A percentile compares a stretch with the other conserved stretches of the same genome.
These are phyloP conservation scores for Pelochelys cantorii DNA, from an alignment of 2,797 vertebrate genomes.

Conservation along the genomic window DNA sequence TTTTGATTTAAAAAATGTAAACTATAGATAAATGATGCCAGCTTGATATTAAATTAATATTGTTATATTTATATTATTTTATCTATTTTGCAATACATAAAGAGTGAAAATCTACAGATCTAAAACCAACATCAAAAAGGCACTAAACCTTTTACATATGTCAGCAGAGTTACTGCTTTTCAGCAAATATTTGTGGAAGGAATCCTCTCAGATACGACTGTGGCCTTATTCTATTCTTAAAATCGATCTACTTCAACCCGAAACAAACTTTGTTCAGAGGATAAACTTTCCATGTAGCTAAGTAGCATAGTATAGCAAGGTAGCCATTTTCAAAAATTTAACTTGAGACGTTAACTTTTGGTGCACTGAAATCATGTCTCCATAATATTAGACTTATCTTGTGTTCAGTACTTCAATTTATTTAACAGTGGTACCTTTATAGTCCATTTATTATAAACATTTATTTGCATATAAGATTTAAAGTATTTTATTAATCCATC, in stretches of 20 bases:
- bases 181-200: slow-evolving; percentile 29
- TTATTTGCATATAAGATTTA: slow-evolving; percentile 77
- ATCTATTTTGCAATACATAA: not conserved
- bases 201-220: not conserved
- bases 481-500: slow-evolving; percentile 80
- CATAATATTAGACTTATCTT: slow-evolving; percentile 48
- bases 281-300: not conserved
- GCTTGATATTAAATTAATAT: slow-evolving; percentile 20
- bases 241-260: not conserved
- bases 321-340: slow-evolving; percentile 35
- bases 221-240: not conserved
- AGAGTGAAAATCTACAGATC: not conserved
- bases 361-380: slow-evolving; percentile 38
- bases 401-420: slow-evolving; percentile 72
- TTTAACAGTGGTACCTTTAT: slow-evolving; percentile 76
- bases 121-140: slow-evolving; percentile 23
- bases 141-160: slow-evolving; percentile 8
- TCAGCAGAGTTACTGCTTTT: slow-evolving; percentile 6
- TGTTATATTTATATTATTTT: slow-evolving; percentile 30
- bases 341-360: slow-evolving; percentile 36
- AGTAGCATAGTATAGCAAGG: not conserved
- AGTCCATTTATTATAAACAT: slow-evolving; percentile 78
- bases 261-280: not conserved
- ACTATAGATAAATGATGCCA: not conserved
- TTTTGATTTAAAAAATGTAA: slow-evolving; percentile 42